Percentiles rank a stretch among this genome's conserved stretches.
Conservation (phyloP, 2,888 invertebrate genomes). For the Diloba caeruleocephala region DNA sequence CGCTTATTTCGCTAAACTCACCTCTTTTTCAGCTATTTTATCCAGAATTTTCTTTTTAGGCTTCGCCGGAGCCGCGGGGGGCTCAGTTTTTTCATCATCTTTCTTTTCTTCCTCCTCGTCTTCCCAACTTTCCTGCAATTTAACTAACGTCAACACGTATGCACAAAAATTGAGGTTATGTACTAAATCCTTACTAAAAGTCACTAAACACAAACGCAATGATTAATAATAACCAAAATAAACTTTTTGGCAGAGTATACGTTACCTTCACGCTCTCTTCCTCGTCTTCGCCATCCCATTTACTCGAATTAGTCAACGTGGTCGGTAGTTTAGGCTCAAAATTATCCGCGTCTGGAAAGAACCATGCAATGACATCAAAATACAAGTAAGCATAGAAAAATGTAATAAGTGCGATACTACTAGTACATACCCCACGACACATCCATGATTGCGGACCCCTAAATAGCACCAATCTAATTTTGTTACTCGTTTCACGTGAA, state of each 20-base stretch:
- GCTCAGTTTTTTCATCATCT: slow-evolving; percentile 91
- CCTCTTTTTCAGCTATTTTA: slow-evolving; percentile 97
- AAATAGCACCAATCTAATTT: slow-evolving; percentile 81
- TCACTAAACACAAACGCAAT: slow-evolving; percentile 33
- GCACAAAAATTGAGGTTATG: slow-evolving; percentile 81
- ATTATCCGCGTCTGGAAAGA: slow-evolving; percentile 92
- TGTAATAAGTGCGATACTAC: slow-evolving; percentile 48
- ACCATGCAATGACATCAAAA: slow-evolving; percentile 66
- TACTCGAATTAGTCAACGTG: slow-evolving; percentile 90
- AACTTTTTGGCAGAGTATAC: slow-evolving; percentile 72
- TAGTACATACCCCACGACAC: slow-evolving; percentile 91
- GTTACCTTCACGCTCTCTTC: slow-evolving; percentile 95
- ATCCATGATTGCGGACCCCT: slow-evolving; percentile 88
- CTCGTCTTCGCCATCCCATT: slow-evolving; percentile 97
- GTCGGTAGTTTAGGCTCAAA: slow-evolving; percentile 91
- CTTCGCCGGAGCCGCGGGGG: slow-evolving; percentile 90
- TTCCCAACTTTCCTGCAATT: slow-evolving; percentile 97
- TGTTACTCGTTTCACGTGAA: slow-evolving; percentile 81
- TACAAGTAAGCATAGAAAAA: slow-evolving; percentile 51
- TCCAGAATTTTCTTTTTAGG: slow-evolving; percentile 93
- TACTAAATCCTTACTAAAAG: slow-evolving; percentile 50
- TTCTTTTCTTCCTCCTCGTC: slow-evolving; percentile 96
- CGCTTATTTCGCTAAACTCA: slow-evolving; percentile 66
- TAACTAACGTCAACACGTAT: slow-evolving; percentile 83
- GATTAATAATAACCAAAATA: slow-evolving; percentile 38